A percentile compares a stretch with the other conserved stretches of the same genome.
Evolutionary conservation across 2,888 invertebrate genomes (phyloP).

Genomic region (Piscicola geometra): DNA sequence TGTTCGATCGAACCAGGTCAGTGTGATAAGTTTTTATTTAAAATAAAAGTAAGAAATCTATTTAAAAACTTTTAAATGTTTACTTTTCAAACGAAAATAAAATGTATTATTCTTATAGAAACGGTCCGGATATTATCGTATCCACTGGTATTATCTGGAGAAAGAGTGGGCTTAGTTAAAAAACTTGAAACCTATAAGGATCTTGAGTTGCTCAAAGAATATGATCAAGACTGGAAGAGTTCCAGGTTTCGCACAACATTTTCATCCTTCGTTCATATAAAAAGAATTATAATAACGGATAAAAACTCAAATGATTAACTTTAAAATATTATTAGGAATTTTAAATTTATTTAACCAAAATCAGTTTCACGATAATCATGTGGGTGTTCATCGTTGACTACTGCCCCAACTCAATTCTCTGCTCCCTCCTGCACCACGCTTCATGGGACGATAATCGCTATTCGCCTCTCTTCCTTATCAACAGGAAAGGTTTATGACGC

Average conservation of each 20-base stretch:
- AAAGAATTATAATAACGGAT: not conserved
- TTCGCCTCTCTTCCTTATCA: slow-evolving; percentile 46
- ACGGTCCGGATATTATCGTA: slow-evolving; percentile 17
- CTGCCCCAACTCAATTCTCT: slow-evolving; percentile 45
- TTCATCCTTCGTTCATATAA: too few relatives aligned
- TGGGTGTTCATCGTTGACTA: slow-evolving; percentile 52
- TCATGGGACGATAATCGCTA: slow-evolving; percentile 45
- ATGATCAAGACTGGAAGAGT: too few relatives aligned
- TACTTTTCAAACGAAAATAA: not conserved
- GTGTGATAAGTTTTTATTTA: too few relatives aligned
- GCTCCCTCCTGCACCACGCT: slow-evolving; percentile 48
- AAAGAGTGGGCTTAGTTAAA: slow-evolving; percentile 23
- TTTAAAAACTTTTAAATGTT: too few relatives aligned
- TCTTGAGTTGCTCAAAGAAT: not conserved
- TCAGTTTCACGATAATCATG: slow-evolving; percentile 49
- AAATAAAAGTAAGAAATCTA: too few relatives aligned
- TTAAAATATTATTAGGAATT: too few relatives aligned
- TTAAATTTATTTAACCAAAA: too few relatives aligned
- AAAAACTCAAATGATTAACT: not conserved
- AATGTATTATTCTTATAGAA: slow-evolving; percentile 4
- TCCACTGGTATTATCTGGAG: slow-evolving; percentile 21
- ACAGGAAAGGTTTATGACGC: slow-evolving; percentile 44
- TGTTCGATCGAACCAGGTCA: slow-evolving; percentile 38
- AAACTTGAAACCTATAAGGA: slow-evolving; percentile 7
- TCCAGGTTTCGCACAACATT: too few relatives aligned